phyloP scores from a whole-genome alignment of 2,888 invertebrate genomes.

The Sarcophaga subvicina region DNA sequence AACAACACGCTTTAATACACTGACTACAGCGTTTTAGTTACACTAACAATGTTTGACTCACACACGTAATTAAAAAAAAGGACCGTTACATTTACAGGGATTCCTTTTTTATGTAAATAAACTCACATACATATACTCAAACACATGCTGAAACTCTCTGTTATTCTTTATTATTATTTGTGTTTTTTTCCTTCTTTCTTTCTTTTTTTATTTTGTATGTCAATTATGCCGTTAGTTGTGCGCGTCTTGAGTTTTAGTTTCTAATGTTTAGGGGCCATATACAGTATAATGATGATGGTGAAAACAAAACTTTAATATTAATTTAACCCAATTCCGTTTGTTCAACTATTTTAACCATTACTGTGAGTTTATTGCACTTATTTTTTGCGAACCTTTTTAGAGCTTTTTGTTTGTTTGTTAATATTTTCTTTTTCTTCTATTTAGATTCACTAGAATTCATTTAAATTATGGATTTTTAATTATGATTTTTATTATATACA shows the following conservation, averaged over 20 bases:
- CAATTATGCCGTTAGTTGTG: slow-evolving; percentile 30
- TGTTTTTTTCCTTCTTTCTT: neutral
- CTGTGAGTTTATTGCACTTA: neutral
- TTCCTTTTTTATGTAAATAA: neutral
- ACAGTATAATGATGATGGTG: slow-evolving; percentile 41
- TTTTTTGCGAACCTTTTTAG: neutral
- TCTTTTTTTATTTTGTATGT: slow-evolving; percentile 10
- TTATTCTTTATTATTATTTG: no score
- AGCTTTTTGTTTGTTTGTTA: neutral
- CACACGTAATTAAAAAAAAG: no score
- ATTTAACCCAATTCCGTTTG: slow-evolving; percentile 57
- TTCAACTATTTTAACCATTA: slow-evolving; percentile 2
- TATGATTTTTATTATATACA: slow-evolving; percentile 31
- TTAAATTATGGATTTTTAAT: slow-evolving; percentile 61
- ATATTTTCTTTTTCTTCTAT: slow-evolving; percentile 2
- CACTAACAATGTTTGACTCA: no score
- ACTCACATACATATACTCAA: neutral
- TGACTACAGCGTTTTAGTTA: no score
- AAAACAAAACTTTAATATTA: slow-evolving; percentile 53
- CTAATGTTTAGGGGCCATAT: slow-evolving; percentile 32
- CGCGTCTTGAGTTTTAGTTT: slow-evolving; percentile 30
- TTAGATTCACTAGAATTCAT: slow-evolving; percentile 4
- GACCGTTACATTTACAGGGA: no score
- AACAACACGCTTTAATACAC: slow-evolving; percentile 9
- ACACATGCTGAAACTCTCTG: no score